Evolutionary conservation across 2,797 vertebrate genomes (phyloP).

Genomic region (Syndactyla subalaris): DNA sequence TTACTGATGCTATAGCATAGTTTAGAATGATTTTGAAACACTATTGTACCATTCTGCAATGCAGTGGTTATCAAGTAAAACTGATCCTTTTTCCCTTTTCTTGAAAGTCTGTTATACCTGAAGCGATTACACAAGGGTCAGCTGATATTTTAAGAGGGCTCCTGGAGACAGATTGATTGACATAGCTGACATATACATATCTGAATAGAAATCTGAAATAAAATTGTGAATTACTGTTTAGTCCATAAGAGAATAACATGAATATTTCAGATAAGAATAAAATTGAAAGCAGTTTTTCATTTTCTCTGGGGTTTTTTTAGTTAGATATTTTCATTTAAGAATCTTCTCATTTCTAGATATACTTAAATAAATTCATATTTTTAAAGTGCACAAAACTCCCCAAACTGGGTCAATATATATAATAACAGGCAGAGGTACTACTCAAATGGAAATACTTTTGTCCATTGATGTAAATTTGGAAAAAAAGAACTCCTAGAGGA

Average conservation of each 20-base stretch:
- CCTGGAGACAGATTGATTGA: not conserved
- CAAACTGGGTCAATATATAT: not conserved
- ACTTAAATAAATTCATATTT: not conserved
- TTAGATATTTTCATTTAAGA: not conserved
- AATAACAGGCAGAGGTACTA: not conserved
- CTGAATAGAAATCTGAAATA: not conserved
- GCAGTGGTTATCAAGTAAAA: not conserved
- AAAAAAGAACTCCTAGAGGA: not conserved
- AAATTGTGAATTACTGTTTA: not conserved
- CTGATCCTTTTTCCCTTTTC: not conserved
- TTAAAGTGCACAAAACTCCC: not conserved
- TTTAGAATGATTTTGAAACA: not conserved
- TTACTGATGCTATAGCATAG: not conserved
- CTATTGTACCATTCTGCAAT: not conserved
- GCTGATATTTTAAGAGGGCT: not conserved
- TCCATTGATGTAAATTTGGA: not conserved
- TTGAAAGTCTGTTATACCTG: not conserved
- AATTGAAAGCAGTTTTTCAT: not conserved
- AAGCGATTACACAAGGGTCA: not conserved
- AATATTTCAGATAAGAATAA: not conserved
- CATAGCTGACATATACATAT: not conserved
- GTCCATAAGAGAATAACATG: not conserved
- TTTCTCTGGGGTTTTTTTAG: not conserved
- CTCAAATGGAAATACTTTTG: not conserved
- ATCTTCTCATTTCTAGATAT: not conserved